Percentiles rank a stretch among this genome's conserved stretches.
These are phyloP conservation scores for Carduelis carduelis DNA, from an alignment of 2,797 vertebrate genomes.

Conservation along the genomic window DNA sequence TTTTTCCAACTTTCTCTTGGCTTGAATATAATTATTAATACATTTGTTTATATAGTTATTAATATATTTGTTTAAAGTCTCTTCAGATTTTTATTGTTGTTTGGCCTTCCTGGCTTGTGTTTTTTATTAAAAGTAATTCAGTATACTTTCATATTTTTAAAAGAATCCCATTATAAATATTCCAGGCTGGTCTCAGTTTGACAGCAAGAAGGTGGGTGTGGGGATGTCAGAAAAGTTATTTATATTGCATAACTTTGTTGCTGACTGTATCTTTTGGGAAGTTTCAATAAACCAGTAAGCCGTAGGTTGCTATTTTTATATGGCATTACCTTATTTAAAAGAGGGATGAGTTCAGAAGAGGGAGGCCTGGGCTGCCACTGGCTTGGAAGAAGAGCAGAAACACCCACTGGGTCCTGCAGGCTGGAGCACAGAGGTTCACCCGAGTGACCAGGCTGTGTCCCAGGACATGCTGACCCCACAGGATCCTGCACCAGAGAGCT, in stretches of 20 bases:
- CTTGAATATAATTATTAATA: neutral
- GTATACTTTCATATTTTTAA: neutral
- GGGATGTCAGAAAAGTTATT: neutral
- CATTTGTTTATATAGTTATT: neutral
- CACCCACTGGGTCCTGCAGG: neutral
- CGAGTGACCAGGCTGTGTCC: neutral
- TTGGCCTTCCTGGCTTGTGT: neutral
- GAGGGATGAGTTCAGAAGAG: neutral
- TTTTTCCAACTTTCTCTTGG: neutral
- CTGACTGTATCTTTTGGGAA: neutral
- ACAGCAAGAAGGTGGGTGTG: neutral
- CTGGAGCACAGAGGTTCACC: fast-evolving
- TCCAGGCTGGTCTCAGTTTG: neutral
- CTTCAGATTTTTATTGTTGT: neutral
- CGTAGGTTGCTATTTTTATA: neutral
- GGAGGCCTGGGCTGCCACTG: neutral
- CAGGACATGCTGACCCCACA: neutral
- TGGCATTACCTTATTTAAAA: neutral
- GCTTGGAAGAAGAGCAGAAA: neutral
- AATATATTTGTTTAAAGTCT: neutral
- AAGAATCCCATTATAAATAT: neutral
- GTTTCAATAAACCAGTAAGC: neutral
- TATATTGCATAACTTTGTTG: neutral
- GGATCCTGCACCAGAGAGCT: too few species aligned
- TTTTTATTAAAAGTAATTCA: neutral